These are phyloP conservation scores for Oikopleura dioica DNA, from an alignment of 23 tunicate genomes.

Conservation along the genomic window DNA sequence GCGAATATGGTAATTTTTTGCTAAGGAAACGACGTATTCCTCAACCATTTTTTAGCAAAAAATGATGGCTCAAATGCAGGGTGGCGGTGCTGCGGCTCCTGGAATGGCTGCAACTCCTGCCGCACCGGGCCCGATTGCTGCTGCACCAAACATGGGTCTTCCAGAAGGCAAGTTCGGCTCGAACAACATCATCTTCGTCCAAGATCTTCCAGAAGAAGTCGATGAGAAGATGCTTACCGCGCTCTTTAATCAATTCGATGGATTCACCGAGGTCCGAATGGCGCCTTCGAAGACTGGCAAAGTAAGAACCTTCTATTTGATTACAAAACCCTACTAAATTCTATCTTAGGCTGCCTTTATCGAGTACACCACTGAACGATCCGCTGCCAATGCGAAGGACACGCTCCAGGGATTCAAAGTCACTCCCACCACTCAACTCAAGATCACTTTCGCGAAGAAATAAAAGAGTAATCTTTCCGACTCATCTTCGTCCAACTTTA, in stretches of 20 bases:
- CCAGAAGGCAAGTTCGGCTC: not conserved
- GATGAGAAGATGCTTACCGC: conserved; percentile 52
- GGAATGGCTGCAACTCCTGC: too few species aligned
- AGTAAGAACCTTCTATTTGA: not conserved
- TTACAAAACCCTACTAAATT: not conserved
- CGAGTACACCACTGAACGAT: conserved; percentile 42
- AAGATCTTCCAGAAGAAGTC: conserved; percentile 58
- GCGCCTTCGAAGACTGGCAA: not conserved
- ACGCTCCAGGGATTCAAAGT: conserved; percentile 67
- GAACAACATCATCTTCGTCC: not conserved
- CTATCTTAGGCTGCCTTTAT: conserved; percentile 36
- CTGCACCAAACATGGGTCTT: not conserved
- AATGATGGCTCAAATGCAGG: not conserved
- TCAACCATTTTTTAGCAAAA: not conserved
- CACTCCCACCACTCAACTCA: conserved; percentile 49
- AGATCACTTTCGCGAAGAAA: conserved; percentile 77
- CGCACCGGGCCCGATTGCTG: too few species aligned
- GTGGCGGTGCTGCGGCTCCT: not conserved
- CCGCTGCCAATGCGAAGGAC: conserved; percentile 50
- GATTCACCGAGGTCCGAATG: not conserved
- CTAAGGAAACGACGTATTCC: not conserved
- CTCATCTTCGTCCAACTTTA: too few species aligned
- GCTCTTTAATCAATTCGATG: conserved; percentile 16
- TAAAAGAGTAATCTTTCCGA: conserved; percentile 7
- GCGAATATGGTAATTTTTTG: not conserved